Base-by-base conservation (phyloP, 37 sponge, comb jelly and placozoan genomes). In the Haliclona indistincta region DNA sequence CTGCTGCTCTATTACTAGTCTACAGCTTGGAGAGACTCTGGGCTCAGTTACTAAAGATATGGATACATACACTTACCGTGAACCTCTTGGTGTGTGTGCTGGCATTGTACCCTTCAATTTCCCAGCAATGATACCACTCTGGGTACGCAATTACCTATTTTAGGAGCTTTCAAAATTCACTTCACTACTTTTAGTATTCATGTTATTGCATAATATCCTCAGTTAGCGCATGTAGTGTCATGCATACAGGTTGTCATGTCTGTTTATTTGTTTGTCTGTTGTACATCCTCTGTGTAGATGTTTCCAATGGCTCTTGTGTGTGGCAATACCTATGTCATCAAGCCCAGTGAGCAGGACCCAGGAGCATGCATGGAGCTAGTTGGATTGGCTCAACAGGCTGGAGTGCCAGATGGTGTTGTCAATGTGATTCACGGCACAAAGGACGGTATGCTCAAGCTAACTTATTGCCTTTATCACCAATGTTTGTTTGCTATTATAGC, bases 31-130 rank as follows among this genome's bases (percentile, higher is more conserved):
- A 33, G 99, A 97, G 68, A 97, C 95, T 8, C 78, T 97, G 15
- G 89, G 90, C 29, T 64, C 82, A 1, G 76, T 97, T 38, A 85
- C 83, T 43, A 89, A 89, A 37, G 99, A 97, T 83, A 90, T 97
- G 95, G 99, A 97, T 81, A 95, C 93, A 32, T 91, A 93, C 74
- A 86, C 93, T 29, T 94, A 92, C 78, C 64, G 99, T 33, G 91
- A 84, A 40, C 99, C 99, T 3, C 81, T 97, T 38, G 99, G 99
- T 0, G 95, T 97, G 65, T 95, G 95, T 84, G 90, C 99, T 0
- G 99, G 99, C 30, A 84, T 97, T 43, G 77, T 88, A 3, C 99
- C 99, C 32, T 96, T 96, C 78, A 96, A 96, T 66, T 96, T 96
- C 77, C 97, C 97, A 13, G 97, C 97, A 40, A 93, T 96, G 97